Percentiles rank a stretch among this genome's conserved stretches.
Evolutionary conservation across 2,113 vertebrate species (phyloP).

Genomic region (Trichomycterus rosablanca): DNA sequence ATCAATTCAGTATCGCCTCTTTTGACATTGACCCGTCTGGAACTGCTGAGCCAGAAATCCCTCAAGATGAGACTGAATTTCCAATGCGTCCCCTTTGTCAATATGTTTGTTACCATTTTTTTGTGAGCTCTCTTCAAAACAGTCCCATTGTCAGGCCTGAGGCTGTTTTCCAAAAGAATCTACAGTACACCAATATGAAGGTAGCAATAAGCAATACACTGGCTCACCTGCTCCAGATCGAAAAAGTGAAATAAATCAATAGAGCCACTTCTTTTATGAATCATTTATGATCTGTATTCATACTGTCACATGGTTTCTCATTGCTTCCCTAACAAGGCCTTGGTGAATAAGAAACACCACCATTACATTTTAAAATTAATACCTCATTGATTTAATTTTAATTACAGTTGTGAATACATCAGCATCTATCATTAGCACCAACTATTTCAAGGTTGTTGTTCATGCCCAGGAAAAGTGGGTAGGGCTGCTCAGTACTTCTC

Average conservation of each 20-base stretch:
- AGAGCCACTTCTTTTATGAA: neutral
- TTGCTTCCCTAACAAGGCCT: too few species aligned
- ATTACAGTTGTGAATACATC: slow-evolving; percentile 1
- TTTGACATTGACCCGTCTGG: slow-evolving; percentile 30
- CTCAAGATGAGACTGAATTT: slow-evolving; percentile 20
- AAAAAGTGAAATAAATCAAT: neutral
- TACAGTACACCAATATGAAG: neutral
- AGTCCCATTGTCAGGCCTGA: neutral
- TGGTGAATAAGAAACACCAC: neutral
- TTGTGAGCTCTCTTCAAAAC: too few species aligned
- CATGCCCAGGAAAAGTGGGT: neutral
- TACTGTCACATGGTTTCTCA: too few species aligned
- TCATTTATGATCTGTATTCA: too few species aligned
- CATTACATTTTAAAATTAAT: neutral
- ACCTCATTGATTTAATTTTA: slow-evolving; percentile 5
- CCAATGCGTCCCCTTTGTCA: slow-evolving; percentile 13
- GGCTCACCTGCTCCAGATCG: too few species aligned
- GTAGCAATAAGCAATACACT: neutral
- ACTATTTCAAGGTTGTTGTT: neutral
- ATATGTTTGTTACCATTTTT: neutral
- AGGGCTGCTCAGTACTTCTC: neutral
- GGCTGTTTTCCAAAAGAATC: neutral
- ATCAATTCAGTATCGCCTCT: slow-evolving; percentile 3
- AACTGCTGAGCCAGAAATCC: slow-evolving; percentile 22
- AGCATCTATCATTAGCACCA: neutral